Evolutionary conservation across 2,113 vertebrate genomes (phyloP), one percentile per base, ranked within the genome.

Genomic region (Nansenia antarctica): DNA sequence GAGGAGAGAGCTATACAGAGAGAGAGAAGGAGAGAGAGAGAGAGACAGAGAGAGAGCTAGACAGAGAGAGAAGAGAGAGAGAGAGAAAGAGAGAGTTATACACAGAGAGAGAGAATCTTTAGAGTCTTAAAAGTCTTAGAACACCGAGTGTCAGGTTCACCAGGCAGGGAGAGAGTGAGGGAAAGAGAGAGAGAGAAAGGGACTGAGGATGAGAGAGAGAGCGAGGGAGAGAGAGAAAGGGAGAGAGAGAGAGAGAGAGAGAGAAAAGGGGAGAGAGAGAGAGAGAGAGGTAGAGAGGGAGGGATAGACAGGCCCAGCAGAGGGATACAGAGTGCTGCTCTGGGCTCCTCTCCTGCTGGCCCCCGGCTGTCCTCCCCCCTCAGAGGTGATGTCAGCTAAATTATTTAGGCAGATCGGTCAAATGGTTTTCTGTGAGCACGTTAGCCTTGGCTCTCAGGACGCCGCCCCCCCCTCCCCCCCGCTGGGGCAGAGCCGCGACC

Each of bases 301-400:
- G 18, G 7, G 18, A 52, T 3, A 52, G 49, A n/a, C n/a, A n/a
- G n/a, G n/a, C n/a, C n/a, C n/a, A n/a, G n/a, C n/a, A n/a, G 22
- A 55, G 26, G 11, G 53, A 29, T 57, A 29, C 5, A 27, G 12
- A 57, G 54, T 14, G 15, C 52, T 24, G 52, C 22, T 26, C 35
- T 9, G 9, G 22, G 9, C 53, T 55, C 53, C 20, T 27, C 52
- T 24, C 22, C 2, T 29, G 12, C 27, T 15, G 11, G 11, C 26
- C 63, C 45, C 53, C 27, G 27, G 15, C 3, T 30, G 5, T 60
- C 24, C 29, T 60, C 39, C 22, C 42, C 32, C 22, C 55, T 45
- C 52, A 6, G 65, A 66, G 69, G 72, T 71, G 30, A 68, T 34
- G 64, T 64, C 72, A 65, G 42, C 64, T 69, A 24, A 67, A 74